Percentiles rank a stretch among this genome's conserved stretches.
Conservation (phyloP, 2,797 vertebrate genomes). For the Periparus ater region DNA sequence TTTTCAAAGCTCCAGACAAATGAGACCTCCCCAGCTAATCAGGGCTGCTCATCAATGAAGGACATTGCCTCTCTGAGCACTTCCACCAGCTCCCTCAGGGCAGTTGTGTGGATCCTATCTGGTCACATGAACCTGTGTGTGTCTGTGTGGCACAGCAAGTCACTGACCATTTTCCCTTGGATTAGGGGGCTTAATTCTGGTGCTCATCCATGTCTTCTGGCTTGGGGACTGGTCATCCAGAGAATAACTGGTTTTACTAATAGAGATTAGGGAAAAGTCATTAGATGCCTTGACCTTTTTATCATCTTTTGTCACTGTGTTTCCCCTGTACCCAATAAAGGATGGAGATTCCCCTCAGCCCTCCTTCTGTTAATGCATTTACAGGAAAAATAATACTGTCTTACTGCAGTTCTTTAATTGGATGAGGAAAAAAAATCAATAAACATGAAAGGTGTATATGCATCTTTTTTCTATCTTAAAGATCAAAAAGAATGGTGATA, state of each 20-base stretch:
- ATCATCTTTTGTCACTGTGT: background rate
- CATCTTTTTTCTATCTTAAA: background rate
- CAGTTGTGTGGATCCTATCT: rapidly evolving
- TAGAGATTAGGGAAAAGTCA: background rate
- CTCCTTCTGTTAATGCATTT: background rate
- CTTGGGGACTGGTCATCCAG: too few relatives aligned
- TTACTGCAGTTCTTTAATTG: background rate
- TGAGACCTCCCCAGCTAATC: background rate
- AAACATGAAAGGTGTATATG: background rate
- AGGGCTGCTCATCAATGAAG: background rate
- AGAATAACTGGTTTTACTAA: background rate
- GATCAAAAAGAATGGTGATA: background rate
- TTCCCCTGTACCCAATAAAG: rapidly evolving
- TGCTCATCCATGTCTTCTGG: background rate
- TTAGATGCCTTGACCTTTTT: background rate
- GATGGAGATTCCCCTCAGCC: background rate
- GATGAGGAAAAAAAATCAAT: background rate
- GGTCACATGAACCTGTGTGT: rapidly evolving
- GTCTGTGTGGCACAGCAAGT: rapidly evolving
- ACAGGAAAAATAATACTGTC: background rate
- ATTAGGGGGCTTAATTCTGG: background rate
- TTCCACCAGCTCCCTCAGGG: background rate
- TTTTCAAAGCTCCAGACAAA: background rate
- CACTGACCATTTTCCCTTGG: background rate
- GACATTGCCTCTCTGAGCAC: background rate